Evolutionary conservation across 37 sponge, comb jelly and placozoan genomes (phyloP), one percentile per base, ranked within the genome.

Genomic region (Hexactinellida sp.): DNA sequence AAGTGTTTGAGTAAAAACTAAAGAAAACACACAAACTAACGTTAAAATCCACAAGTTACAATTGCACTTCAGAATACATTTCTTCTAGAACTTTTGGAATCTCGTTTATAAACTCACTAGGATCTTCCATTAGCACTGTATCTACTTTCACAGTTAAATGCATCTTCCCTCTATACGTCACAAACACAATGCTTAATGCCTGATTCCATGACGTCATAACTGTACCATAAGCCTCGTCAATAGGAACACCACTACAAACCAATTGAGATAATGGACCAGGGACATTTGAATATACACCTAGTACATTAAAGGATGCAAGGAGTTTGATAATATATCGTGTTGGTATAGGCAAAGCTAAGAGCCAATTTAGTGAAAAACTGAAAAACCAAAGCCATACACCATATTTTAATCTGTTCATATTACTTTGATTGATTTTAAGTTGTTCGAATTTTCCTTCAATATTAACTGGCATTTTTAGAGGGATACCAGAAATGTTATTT

Each of bases 191-290:
- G 13, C 76, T n/a, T 7, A 63, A 21, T 3, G 76, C 3, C 76
- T 63, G 28, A 63, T 63, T 28, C 76, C 76, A 63, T 63, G 76
- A 63, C 76, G 76, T 63, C 76, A 63, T 63, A 1, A 63, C 76
- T 25, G 13, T 28, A 32, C 28, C 76, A 63, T 63, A 63, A 7
- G 34, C 5, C 34, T 63, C 76, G 3, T 63, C 76, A 25, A 32
- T 32, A 25, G 28, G 34, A 7, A 63, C 28, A 25, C 76, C 76
- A 28, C 13, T 63, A 23, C 3, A 28, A 7, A 32, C 19, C 13
- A 63, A n/a, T 32, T 3, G 3, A 7, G 76, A 63, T 32, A 23
- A 21, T 63, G 76, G 76, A 63, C 76, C 76, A 63, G 76, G 76
- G 76, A 63, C 30, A 63, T 63, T 63, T 63, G 76, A 63, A 28